These are phyloP conservation scores for Phyllotis vaccarum DNA, from an alignment of 2,797 vertebrate genomes.

Conservation along the genomic window DNA sequence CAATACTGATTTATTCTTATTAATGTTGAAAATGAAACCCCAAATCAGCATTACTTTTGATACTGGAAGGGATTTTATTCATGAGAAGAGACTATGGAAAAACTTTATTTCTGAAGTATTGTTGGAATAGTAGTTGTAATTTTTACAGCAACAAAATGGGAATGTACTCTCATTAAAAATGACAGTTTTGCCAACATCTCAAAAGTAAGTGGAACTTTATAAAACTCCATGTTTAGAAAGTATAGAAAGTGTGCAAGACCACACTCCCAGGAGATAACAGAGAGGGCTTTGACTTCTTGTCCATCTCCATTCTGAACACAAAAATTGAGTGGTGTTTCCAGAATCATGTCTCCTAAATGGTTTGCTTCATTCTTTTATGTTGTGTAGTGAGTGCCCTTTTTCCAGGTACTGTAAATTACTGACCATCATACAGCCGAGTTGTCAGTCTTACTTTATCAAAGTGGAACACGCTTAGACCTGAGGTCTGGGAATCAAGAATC, in stretches of 20 bases:
- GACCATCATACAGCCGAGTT: background rate
- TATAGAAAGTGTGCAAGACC: constrained; percentile 5
- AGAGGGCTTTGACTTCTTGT: background rate
- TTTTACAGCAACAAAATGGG: constrained; percentile 29
- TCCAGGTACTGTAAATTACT: background rate
- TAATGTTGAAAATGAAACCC: background rate
- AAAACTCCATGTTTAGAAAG: background rate
- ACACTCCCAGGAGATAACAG: background rate
- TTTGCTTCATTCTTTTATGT: background rate
- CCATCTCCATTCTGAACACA: background rate
- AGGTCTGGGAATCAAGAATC: background rate
- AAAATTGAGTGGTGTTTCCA: background rate
- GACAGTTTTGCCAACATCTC: background rate
- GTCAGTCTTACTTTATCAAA: background rate
- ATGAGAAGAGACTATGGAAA: constrained; percentile 2
- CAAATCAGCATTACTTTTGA: background rate
- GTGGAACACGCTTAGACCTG: background rate
- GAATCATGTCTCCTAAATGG: background rate
- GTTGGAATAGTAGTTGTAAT: constrained; percentile 21
- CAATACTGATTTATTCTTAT: background rate
- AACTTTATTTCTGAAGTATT: background rate
- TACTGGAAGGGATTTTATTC: background rate
- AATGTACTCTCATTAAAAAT: constrained; percentile 42
- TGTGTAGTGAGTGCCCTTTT: background rate
- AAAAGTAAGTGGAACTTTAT: background rate